Conservation (phyloP, 1,140 invertebrate species). For the Eumaeus atala region DNA sequence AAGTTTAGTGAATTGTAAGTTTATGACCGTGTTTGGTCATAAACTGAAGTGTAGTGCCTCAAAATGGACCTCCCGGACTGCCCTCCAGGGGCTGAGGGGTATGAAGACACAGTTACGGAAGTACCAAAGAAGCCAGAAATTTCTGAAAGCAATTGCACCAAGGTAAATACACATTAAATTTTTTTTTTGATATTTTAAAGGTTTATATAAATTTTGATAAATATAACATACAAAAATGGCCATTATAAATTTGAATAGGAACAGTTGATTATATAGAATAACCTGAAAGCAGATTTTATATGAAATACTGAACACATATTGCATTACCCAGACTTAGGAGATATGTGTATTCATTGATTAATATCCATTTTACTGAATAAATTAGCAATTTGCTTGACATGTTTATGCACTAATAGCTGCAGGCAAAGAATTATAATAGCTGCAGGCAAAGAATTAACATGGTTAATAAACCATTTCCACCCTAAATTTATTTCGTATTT, state of each 20-base stretch:
- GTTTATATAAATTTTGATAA: constrained; percentile 8
- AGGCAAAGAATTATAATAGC: too few relatives aligned
- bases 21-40: constrained; percentile 59
- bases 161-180: constrained; percentile 54
- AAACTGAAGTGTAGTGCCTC: constrained; percentile 64
- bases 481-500: too few relatives aligned
- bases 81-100: constrained; percentile 63
- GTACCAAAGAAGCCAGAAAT: constrained; percentile 45
- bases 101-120: constrained; percentile 59
- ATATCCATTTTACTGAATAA: too few relatives aligned
- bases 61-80: constrained; percentile 67
- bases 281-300: not conserved
- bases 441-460: too few relatives aligned
- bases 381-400: too few relatives aligned
- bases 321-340: too few relatives aligned
- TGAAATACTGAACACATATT: too few relatives aligned
- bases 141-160: constrained; percentile 36
- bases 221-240: constrained; percentile 21
- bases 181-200: constrained; percentile 19
- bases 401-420: too few relatives aligned
- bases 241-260: constrained; percentile 7
- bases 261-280: not conserved
- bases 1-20: constrained; percentile 31
- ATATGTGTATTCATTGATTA: too few relatives aligned
- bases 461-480: too few relatives aligned